phyloP scores from a whole-genome alignment of 2,888 invertebrate genomes.

The Agrochola circellaris region DNA sequence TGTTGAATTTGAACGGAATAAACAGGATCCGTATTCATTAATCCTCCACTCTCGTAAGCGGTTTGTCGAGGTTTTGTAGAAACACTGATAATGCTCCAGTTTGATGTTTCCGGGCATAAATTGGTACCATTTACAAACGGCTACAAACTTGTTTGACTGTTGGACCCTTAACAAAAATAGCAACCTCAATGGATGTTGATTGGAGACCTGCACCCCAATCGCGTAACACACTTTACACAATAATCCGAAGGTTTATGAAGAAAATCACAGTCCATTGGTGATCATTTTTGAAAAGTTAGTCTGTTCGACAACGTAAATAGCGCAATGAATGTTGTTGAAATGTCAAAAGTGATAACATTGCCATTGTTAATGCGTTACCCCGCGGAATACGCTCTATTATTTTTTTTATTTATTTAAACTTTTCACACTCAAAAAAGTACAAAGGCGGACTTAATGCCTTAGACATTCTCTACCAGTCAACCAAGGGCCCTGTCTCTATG shows the following conservation, averaged over 20 bases:
- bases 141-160: not conserved
- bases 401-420: too few relatives aligned
- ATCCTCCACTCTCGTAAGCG: not conserved
- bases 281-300: not conserved
- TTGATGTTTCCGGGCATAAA: not conserved
- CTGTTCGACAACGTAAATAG: not conserved
- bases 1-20: slow-evolving; percentile 1
- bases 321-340: not conserved
- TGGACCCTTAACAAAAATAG: not conserved
- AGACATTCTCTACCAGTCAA: too few relatives aligned
- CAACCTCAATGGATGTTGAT: not conserved
- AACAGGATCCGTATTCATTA: slow-evolving; percentile 3
- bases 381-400: not conserved
- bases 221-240: too few relatives aligned
- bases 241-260: not conserved
- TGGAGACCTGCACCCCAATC: not conserved
- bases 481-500: too few relatives aligned
- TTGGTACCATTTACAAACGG: not conserved
- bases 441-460: too few relatives aligned
- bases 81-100: not conserved
- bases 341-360: too few relatives aligned
- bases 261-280: not conserved
- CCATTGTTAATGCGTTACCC: not conserved
- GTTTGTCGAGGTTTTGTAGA: slow-evolving; percentile 1
- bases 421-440: too few relatives aligned